Evolutionary conservation across 2,888 invertebrate species (phyloP).

Genomic region (Anaspis maculata): DNA sequence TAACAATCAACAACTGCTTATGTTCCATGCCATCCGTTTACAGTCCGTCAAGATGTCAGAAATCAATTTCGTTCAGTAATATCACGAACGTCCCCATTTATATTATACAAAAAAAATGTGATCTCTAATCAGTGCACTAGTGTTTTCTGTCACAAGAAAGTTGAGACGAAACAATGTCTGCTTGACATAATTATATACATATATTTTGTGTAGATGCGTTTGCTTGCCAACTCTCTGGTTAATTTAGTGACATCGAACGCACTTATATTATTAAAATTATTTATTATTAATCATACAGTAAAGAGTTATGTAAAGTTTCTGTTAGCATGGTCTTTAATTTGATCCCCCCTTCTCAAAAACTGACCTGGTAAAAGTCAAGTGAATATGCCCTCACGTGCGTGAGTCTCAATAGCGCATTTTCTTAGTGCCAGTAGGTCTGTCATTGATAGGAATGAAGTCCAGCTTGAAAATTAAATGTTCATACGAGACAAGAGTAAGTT

Average conservation of each 20-base stretch:
- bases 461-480: no score
- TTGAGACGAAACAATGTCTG: constrained; percentile 23
- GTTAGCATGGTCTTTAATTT: constrained; percentile 23
- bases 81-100: constrained; percentile 28
- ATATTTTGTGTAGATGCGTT: constrained; percentile 43
- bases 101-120: constrained; percentile 26
- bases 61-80: constrained; percentile 12
- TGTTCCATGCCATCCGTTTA: constrained; percentile 42
- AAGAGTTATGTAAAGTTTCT: constrained; percentile 36
- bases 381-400: no score
- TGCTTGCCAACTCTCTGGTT: constrained; percentile 39
- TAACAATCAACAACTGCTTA: constrained; percentile 31
- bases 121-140: constrained; percentile 33
- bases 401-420: no score
- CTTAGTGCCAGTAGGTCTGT: no score
- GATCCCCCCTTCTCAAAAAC: no score
- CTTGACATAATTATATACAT: constrained; percentile 29
- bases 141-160: constrained; percentile 27
- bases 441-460: no score
- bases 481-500: no score
- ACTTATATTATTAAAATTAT: constrained; percentile 32
- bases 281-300: constrained; percentile 30
- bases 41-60: constrained; percentile 29
- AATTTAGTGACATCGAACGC: constrained; percentile 43
- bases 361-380: no score